Conservation (phyloP, 1,140 invertebrate species). For the Penaeus japonicus region DNA sequence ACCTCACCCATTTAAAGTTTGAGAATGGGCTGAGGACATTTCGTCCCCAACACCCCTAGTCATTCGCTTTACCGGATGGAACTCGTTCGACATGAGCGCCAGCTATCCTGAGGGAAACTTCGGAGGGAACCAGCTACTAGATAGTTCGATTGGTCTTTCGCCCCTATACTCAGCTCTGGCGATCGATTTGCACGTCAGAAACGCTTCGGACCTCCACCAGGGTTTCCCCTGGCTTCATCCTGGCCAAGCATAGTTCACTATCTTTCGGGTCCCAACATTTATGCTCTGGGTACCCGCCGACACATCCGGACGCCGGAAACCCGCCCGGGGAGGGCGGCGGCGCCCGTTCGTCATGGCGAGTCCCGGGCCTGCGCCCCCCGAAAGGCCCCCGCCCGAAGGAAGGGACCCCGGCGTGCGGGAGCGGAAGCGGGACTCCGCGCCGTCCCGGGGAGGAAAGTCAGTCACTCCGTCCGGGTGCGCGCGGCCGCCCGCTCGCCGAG, state of each 20-base stretch:
- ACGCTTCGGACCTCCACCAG: conserved; percentile 81
- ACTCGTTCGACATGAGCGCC: conserved; percentile 72
- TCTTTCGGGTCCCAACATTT: conserved; percentile 85
- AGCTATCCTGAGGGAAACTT: too few species aligned
- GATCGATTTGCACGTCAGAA: conserved; percentile 93
- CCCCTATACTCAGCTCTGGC: conserved; percentile 88
- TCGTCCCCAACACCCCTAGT: conserved; percentile 76
- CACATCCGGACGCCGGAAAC: not conserved
- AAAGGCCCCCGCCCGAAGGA: not conserved
- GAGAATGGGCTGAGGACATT: conserved; percentile 63
- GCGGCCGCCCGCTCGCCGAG: not conserved
- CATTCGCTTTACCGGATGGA: conserved; percentile 76
- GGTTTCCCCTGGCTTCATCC: conserved; percentile 87
- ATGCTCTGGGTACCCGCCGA: conserved; percentile 74
- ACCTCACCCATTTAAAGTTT: conserved; percentile 62
- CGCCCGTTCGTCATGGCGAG: conserved; percentile 58
- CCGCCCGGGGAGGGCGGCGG: too few species aligned
- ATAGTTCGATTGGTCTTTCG: conserved; percentile 94
- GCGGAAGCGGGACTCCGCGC: conserved; percentile 61
- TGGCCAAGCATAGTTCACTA: conserved; percentile 89
- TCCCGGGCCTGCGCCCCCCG: conserved; percentile 27
- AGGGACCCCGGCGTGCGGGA: not conserved
- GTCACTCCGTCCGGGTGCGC: conserved; percentile 27
- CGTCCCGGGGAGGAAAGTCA: conserved; percentile 38
- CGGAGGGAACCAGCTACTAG: conserved; percentile 66